Percentiles rank a stretch among this genome's conserved stretches.
These are phyloP conservation scores for Nesidiocoris tenuis DNA, from an alignment of 2,888 invertebrate genomes.

Conservation along the genomic window DNA sequence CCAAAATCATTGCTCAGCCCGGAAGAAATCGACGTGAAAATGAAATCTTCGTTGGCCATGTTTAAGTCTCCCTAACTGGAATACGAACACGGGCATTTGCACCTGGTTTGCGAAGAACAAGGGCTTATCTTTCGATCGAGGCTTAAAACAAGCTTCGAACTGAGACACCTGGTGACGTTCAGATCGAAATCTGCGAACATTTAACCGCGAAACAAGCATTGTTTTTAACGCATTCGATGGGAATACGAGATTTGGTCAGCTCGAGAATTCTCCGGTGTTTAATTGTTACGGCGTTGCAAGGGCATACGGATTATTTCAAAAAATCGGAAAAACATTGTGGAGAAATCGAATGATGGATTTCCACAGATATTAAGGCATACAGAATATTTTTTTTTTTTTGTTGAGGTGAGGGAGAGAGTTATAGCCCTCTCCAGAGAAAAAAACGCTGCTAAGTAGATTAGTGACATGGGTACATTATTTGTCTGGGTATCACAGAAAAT, in stretches of 20 bases:
- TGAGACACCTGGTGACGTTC: background rate
- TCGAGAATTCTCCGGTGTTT: too few relatives aligned
- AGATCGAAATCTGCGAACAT: background rate
- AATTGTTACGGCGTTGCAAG: too few relatives aligned
- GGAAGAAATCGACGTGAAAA: background rate
- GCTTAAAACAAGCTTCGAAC: background rate
- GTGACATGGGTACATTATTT: too few relatives aligned
- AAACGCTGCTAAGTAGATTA: too few relatives aligned
- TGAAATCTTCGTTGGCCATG: conserved; percentile 12
- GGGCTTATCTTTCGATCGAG: conserved; percentile 1
- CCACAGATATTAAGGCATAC: too few relatives aligned
- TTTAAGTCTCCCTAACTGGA: background rate
- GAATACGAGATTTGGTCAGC: background rate
- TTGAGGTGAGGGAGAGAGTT: too few relatives aligned
- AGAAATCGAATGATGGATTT: too few relatives aligned
- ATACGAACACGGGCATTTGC: conserved; percentile 11
- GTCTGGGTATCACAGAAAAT: too few relatives aligned
- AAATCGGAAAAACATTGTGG: too few relatives aligned
- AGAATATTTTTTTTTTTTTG: too few relatives aligned
- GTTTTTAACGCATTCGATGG: background rate
- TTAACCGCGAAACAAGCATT: background rate
- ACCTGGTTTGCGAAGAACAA: background rate
- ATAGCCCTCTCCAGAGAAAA: too few relatives aligned
- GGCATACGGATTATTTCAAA: too few relatives aligned
- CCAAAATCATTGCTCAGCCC: background rate